Percentiles rank a stretch among this genome's conserved stretches.
These are phyloP conservation scores for Syngnathus typhle DNA, from an alignment of 2,113 vertebrate species.

Conservation along the genomic window DNA sequence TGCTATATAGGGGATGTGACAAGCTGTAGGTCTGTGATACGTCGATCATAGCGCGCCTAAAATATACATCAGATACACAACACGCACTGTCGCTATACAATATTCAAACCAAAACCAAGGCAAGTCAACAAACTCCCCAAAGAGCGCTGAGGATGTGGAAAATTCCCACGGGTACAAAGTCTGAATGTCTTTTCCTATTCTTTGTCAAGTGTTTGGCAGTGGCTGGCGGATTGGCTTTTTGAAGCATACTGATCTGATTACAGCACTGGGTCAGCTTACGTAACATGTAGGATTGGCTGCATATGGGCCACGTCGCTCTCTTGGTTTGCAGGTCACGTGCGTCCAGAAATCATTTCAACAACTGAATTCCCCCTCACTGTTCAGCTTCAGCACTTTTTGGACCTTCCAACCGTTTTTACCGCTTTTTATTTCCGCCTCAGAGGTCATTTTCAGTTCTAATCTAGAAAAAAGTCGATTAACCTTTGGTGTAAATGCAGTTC, in stretches of 20 bases:
- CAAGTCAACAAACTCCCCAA: constrained; percentile 8
- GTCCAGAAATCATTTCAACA: neutral
- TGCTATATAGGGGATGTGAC: constrained; percentile 3
- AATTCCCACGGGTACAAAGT: constrained; percentile 14
- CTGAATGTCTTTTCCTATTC: constrained; percentile 12
- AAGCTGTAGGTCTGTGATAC: neutral
- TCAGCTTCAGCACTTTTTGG: neutral
- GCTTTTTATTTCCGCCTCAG: neutral
- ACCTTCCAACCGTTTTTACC: neutral
- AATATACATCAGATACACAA: constrained; percentile 34
- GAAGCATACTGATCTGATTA: constrained; percentile 47
- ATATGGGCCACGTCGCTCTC: constrained; percentile 24
- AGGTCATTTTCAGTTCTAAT: neutral
- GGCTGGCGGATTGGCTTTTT: constrained; percentile 34
- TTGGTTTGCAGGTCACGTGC: constrained; percentile 4
- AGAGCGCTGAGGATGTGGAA: constrained; percentile 3
- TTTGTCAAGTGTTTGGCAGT: constrained; percentile 12
- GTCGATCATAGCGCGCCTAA: constrained; percentile 30
- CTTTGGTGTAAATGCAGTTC: neutral
- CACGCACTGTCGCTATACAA: neutral
- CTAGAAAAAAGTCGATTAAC: neutral
- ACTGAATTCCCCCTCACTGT: too few relatives aligned
- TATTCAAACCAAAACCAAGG: constrained; percentile 6
- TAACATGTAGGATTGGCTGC: constrained; percentile 35
- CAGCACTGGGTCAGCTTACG: constrained; percentile 44